Conservation (phyloP, 2,888 invertebrate genomes). For the Heliconius cydno region DNA sequence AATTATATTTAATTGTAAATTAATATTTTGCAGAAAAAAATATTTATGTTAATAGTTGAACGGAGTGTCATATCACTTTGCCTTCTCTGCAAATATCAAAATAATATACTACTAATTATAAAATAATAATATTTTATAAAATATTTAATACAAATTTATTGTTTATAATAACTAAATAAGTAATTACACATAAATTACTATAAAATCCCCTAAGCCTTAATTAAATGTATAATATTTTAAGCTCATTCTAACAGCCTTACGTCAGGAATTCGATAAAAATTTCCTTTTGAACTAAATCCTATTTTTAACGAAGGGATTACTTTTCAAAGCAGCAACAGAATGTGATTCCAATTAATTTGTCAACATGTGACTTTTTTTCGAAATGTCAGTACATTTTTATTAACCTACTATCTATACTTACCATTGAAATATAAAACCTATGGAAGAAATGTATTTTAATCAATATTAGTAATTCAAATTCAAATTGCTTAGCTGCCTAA, state of each 20-base stretch:
- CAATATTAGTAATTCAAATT: no score
- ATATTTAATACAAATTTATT: background rate
- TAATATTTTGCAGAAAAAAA: no score
- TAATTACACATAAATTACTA: background rate
- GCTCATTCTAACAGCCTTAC: background rate
- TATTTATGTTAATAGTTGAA: no score
- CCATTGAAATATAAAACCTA: background rate
- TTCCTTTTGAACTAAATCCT: conserved; percentile 15
- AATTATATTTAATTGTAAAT: no score
- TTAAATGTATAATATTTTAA: conserved; percentile 5
- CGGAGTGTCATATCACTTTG: no score
- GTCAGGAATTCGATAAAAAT: conserved; percentile 6
- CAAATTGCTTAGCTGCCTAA: no score
- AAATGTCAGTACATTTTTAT: conserved; percentile 39
- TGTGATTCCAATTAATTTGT: conserved; percentile 35
- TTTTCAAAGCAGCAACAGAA: conserved; percentile 18
- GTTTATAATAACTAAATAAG: background rate
- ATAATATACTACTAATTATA: no score
- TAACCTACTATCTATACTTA: background rate
- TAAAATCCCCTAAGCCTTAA: background rate
- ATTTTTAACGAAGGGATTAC: conserved; percentile 28
- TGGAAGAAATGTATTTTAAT: background rate
- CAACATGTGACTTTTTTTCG: conserved; percentile 12
- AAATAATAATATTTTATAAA: background rate
- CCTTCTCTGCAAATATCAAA: no score